Evolutionary conservation across 35 echinoderm and acorn worm genomes (phyloP), one percentile per base, ranked within the genome.

Genomic region (Amphiura filiformis): DNA sequence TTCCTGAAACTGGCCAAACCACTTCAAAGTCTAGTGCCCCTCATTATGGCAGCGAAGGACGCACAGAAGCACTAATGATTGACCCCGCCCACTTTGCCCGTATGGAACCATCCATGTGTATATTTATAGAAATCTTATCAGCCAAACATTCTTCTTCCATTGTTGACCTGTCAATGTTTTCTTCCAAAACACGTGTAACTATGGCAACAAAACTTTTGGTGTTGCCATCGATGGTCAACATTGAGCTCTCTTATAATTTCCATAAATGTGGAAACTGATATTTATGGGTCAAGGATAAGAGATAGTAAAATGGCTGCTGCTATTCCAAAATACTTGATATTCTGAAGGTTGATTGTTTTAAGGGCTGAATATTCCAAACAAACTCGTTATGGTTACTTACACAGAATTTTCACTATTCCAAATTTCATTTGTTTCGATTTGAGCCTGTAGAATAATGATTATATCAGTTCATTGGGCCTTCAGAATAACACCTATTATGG

Each of bases 1-100:
- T 99, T 99, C 57, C 65, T 99, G 90, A 99, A 88, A 79, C 37
- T 89, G 78, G 93, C 96, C 52, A 99, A 99, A 64, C 96, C 96
- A 56, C 87, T 99, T 26, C 64, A 56, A 36, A 92, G 86, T 39
- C 83, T 99, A 33, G 86, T 89, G 47, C 96, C 96, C 0, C 87
- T 99, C 13, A 99, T 99, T 32, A 32, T 80, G 30, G 96, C 96
- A 52, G 96, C 96, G 56, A 99, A 95, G 82, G 96, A 99, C 32
- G 90, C 92, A 31, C 82, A 47, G 26, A 92, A 97, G 33, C 83
- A 76, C 56, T 84, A 92, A 39, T 85, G 38, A 80, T 57, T 36
- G 35, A 57, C 32, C 38, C 42, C 22, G 4, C 78, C 20, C 80
- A 7, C 9, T 70, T 75, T 32, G 31, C 28, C 70, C 39, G 35